phyloP scores from a whole-genome alignment of 2,113 vertebrate species.

The Paradisaea rubra region DNA sequence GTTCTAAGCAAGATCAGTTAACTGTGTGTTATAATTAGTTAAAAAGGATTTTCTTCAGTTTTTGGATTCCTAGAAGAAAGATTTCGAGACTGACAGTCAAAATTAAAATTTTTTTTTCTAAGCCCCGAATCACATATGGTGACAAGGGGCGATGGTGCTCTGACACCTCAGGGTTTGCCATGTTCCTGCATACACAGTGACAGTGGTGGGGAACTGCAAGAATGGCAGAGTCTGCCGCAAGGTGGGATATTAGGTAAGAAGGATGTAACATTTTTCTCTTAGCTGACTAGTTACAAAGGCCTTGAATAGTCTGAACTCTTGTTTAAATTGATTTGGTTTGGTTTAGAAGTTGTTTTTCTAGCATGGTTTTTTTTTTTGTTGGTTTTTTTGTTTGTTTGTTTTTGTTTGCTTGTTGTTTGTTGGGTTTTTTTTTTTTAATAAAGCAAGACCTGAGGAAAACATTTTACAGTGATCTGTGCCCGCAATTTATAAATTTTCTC shows the following conservation, averaged over 20 bases:
- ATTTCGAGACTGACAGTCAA: neutral
- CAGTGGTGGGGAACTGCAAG: neutral
- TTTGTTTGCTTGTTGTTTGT: too few relatives aligned
- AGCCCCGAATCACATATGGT: fast-evolving
- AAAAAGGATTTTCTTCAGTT: neutral
- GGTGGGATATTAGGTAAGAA: neutral
- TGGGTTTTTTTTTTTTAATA: neutral
- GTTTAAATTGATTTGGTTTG: neutral
- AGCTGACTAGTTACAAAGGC: neutral
- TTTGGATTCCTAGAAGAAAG: neutral
- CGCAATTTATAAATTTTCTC: neutral
- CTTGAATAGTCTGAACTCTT: neutral
- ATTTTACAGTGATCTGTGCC: neutral
- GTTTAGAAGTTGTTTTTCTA: neutral
- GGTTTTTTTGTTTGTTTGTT: neutral
- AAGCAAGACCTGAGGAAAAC: neutral
- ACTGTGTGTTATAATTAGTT: neutral
- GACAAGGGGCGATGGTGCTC: neutral
- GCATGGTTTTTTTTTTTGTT: neutral
- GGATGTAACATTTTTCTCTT: neutral
- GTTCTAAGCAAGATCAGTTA: neutral
- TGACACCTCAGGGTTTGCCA: neutral
- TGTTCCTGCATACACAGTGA: neutral
- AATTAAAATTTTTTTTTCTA: neutral
- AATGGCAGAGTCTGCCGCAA: neutral